These are phyloP conservation scores for Synergus japonicus DNA, from an alignment of 2,888 invertebrate genomes.

Conservation along the genomic window DNA sequence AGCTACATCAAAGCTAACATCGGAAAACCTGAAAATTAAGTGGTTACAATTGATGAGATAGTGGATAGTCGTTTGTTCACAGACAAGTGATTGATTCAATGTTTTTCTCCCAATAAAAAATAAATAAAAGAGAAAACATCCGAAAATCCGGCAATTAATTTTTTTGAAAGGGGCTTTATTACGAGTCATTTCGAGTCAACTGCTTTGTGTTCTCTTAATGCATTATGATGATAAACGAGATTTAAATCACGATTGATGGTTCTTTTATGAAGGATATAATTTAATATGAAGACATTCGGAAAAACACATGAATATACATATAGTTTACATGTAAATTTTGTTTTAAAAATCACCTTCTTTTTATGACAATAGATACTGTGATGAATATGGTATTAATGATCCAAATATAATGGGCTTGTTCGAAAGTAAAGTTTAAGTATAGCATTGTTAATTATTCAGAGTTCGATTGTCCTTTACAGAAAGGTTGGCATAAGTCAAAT, in stretches of 20 bases:
- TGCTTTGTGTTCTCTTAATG: slow-evolving; percentile 32
- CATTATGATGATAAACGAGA: slow-evolving; percentile 39
- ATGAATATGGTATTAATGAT: too few relatives aligned
- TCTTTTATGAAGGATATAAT: slow-evolving; percentile 33
- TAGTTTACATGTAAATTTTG: not conserved
- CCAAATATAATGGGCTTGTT: too few relatives aligned
- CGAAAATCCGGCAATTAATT: not conserved
- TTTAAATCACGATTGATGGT: slow-evolving; percentile 40
- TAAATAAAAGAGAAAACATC: not conserved
- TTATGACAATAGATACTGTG: too few relatives aligned
- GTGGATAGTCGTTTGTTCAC: not conserved
- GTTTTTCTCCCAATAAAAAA: not conserved
- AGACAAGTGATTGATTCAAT: not conserved
- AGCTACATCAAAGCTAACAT: not conserved
- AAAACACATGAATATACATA: slow-evolving; percentile 19
- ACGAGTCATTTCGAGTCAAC: slow-evolving; percentile 21
- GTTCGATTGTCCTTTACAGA: not conserved
- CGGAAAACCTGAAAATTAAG: not conserved
- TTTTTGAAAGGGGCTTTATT: slow-evolving; percentile 8
- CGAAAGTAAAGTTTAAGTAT: not conserved
- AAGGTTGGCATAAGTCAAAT: slow-evolving; percentile 10
- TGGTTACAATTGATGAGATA: not conserved
- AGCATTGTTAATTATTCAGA: not conserved
- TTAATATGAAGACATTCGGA: slow-evolving; percentile 29
- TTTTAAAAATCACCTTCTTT: too few relatives aligned